phyloP scores from a whole-genome alignment of 37 sponge, comb jelly and placozoan genomes.

The Ianthella basta region DNA sequence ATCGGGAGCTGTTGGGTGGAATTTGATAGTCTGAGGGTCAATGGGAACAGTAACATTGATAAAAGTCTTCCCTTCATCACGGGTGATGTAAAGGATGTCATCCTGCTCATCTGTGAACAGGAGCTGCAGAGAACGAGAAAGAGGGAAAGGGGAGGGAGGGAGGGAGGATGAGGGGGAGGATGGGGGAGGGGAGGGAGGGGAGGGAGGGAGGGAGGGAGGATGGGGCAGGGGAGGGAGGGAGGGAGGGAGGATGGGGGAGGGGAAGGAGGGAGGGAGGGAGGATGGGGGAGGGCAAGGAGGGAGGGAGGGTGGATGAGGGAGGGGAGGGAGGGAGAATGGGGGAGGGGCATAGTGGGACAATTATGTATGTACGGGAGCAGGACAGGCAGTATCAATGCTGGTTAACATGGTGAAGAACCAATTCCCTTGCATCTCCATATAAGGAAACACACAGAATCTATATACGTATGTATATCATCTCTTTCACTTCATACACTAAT shows the following conservation, averaged over 20 bases:
- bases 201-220: too few relatives aligned
- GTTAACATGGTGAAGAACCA: too few relatives aligned
- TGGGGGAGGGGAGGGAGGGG: neutral
- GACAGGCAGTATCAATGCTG: too few relatives aligned
- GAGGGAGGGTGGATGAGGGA: neutral
- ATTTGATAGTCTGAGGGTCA: conserved; percentile 38
- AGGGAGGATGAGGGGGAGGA: neutral
- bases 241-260: too few relatives aligned
- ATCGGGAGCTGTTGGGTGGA: conserved; percentile 37
- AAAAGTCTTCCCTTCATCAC: conserved; percentile 58
- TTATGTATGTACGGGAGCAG: too few relatives aligned
- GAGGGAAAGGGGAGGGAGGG: neutral
- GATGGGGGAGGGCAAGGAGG: neutral
- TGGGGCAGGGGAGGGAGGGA: too few relatives aligned
- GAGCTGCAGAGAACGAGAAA: conserved; percentile 32
- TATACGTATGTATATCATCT: too few relatives aligned
- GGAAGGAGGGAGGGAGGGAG: neutral
- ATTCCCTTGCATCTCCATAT: too few relatives aligned
- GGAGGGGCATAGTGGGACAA: too few relatives aligned
- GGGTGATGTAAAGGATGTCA: conserved; percentile 46
- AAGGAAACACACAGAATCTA: too few relatives aligned
- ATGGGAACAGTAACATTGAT: conserved; percentile 31
- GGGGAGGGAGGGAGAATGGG: too few relatives aligned
- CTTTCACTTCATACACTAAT: too few relatives aligned
- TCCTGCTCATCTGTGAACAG: conserved; percentile 43